These are phyloP conservation scores for Nycticorax nycticorax DNA, from an alignment of 2,113 vertebrate species.

Conservation along the genomic window DNA sequence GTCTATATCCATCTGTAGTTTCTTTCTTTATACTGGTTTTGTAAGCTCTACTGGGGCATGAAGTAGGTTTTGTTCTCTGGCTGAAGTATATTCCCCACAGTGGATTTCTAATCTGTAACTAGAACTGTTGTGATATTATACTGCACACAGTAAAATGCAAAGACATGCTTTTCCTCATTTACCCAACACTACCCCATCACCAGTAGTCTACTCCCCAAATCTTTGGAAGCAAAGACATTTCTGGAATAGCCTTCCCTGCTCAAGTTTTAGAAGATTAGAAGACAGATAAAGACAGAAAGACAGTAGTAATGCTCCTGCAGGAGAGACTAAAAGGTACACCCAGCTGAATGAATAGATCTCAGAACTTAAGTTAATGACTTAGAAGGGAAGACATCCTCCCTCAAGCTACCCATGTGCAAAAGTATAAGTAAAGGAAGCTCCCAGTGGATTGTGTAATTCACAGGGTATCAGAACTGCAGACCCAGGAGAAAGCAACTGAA, in stretches of 20 bases:
- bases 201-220: neutral
- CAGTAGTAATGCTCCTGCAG: neutral
- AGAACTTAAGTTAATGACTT: neutral
- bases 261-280: neutral
- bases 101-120: neutral
- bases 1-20: neutral
- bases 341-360: neutral
- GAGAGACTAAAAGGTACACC: neutral
- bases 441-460: neutral
- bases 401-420: neutral
- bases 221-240: neutral
- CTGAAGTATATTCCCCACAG: neutral
- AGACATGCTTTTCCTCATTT: neutral
- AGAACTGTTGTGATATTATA: neutral
- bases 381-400: neutral
- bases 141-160: neutral
- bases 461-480: neutral
- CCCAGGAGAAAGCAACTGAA: neutral
- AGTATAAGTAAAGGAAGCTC: conserved; percentile 2
- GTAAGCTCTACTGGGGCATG: neutral
- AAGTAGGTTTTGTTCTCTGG: neutral
- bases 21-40: neutral
- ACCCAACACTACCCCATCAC: neutral
- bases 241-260: neutral
- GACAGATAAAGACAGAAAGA: neutral